Evolutionary conservation across 2,113 vertebrate genomes (phyloP).

Genomic region (Amia ocellicauda): DNA sequence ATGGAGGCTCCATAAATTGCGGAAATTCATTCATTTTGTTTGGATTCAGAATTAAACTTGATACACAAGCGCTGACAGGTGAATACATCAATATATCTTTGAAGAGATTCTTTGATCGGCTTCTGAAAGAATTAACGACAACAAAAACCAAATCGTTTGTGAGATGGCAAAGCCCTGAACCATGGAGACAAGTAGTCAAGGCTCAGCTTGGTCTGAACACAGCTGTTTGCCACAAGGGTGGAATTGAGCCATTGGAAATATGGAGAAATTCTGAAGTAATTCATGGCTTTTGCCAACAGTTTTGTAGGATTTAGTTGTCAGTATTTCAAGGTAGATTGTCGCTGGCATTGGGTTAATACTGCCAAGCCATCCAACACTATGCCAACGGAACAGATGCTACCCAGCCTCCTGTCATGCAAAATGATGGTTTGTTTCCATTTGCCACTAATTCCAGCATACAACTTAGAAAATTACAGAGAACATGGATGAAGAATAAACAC

Average conservation of each 20-base stretch:
- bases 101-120: conserved; percentile 14
- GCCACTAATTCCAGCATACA: conserved; percentile 2
- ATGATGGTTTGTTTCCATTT: conserved; percentile 5
- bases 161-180: neutral
- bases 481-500: no score
- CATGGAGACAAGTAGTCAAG: neutral
- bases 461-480: neutral
- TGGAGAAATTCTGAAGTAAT: conserved; percentile 24
- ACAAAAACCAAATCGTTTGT: neutral
- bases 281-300: conserved; percentile 4
- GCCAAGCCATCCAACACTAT: conserved; percentile 7
- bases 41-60: no score
- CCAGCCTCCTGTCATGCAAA: conserved; percentile 22
- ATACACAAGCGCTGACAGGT: no score
- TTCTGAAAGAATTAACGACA: neutral
- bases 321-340: conserved; percentile 15
- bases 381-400: conserved; percentile 21
- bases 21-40: no score
- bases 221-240: conserved; percentile 18
- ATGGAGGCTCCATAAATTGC: no score
- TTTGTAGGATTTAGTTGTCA: conserved; percentile 19
- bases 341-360: conserved; percentile 17
- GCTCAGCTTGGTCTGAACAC: neutral
- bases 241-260: neutral
- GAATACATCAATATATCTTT: neutral